A percentile compares a stretch with the other conserved stretches of the same genome.
phyloP scores from a whole-genome alignment of 1,140 invertebrate genomes.

The Myzus persicae region DNA sequence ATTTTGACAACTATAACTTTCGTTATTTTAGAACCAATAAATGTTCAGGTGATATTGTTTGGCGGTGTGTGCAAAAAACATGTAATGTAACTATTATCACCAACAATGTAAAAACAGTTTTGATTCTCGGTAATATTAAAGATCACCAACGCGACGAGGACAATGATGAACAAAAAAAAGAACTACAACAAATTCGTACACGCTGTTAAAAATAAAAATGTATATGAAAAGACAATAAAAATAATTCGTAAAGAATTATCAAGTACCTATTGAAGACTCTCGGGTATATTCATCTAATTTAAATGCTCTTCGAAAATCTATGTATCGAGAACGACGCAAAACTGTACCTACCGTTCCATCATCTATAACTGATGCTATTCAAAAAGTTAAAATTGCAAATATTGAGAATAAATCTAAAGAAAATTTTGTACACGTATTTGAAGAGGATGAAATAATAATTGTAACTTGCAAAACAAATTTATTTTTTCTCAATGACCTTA shows the following conservation, averaged over 20 bases:
- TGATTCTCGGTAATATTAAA: not conserved
- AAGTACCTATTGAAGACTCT: not conserved
- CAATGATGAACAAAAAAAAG: conserved; percentile 7
- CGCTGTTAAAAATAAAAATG: not conserved
- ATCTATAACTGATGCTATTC: not conserved
- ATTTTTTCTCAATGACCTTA: too few species aligned
- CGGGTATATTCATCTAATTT: not conserved
- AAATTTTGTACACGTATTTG: too few species aligned
- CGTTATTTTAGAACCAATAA: too few species aligned
- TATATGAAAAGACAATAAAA: conserved; percentile 3
- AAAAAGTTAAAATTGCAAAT: too few species aligned
- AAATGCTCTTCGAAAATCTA: not conserved
- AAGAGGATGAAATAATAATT: too few species aligned
- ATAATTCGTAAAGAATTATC: not conserved
- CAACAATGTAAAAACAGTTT: not conserved
- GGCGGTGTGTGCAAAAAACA: not conserved
- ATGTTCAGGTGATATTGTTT: not conserved
- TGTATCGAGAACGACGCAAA: not conserved
- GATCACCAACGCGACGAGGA: not conserved
- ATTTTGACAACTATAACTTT: too few species aligned
- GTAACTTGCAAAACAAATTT: conserved; percentile 12
- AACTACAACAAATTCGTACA: not conserved
- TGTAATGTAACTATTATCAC: not conserved
- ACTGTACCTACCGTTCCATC: not conserved
- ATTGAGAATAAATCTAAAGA: too few species aligned